Evolutionary conservation across 2,113 vertebrate genomes (phyloP).

Genomic region (Grus americana): DNA sequence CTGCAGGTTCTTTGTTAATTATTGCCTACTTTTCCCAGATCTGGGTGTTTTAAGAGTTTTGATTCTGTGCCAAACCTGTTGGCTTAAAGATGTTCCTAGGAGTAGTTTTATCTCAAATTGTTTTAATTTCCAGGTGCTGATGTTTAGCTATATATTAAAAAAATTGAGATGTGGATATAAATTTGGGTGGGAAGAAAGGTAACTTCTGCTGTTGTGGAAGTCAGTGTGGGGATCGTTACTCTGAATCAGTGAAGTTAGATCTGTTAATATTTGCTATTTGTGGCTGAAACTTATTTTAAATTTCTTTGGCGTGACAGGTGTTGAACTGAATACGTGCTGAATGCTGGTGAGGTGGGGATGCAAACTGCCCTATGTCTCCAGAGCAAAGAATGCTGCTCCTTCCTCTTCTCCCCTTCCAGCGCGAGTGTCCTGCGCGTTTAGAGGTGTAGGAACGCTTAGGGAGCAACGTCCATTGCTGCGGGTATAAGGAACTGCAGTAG

Average conservation of each 20-base stretch:
- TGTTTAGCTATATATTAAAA: not conserved
- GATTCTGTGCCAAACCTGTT: not conserved
- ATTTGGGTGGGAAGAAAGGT: not conserved
- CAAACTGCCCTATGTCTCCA: not conserved
- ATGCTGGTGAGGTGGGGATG: not conserved
- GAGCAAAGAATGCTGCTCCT: not conserved
- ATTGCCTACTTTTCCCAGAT: not conserved
- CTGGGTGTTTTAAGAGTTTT: not conserved
- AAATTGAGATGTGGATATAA: not conserved
- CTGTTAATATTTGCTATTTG: not conserved
- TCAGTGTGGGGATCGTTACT: not conserved
- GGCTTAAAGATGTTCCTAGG: not conserved
- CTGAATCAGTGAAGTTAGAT: not conserved
- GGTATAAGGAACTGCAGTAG: not conserved
- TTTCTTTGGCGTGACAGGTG: not conserved
- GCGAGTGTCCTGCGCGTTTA: not conserved
- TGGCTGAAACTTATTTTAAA: not conserved
- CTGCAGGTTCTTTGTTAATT: not conserved
- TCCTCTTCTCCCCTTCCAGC: not conserved
- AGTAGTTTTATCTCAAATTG: not conserved
- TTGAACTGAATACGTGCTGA: not conserved
- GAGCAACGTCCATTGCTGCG: not conserved
- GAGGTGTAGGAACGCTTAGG: not conserved
- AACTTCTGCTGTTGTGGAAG: not conserved
- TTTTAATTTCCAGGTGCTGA: not conserved